Conservation (phyloP, 2,797 vertebrate species). For the Molothrus ater region DNA sequence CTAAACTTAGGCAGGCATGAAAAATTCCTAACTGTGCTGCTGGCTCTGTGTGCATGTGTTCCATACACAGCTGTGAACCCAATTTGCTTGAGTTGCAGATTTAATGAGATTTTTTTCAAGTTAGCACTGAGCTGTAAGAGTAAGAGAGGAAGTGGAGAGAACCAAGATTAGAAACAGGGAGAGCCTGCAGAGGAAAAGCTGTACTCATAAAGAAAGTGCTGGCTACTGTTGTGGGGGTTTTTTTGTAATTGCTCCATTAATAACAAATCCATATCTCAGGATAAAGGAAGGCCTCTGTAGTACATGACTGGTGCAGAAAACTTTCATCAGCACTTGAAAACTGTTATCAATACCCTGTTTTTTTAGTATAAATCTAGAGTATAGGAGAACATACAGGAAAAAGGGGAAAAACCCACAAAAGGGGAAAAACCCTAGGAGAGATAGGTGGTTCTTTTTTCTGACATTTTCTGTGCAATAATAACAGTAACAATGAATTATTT, state of each 20-base stretch:
- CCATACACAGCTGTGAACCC: background rate
- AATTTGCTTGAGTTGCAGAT: conserved; percentile 50
- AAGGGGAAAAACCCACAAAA: background rate
- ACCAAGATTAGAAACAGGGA: conserved; percentile 38
- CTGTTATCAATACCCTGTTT: background rate
- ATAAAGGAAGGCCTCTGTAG: background rate
- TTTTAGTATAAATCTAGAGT: background rate
- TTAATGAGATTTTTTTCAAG: conserved; percentile 32
- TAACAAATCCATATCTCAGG: background rate
- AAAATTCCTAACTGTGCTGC: background rate
- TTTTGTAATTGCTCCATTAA: background rate
- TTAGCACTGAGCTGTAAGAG: conserved; percentile 1
- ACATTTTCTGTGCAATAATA: background rate
- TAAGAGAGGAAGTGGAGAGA: conserved; percentile 42
- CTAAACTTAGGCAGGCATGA: background rate
- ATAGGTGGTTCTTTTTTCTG: background rate
- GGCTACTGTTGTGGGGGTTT: background rate
- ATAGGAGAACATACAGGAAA: background rate
- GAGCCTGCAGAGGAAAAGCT: conserved; percentile 44
- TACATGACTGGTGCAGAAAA: background rate
- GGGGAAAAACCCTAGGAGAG: background rate
- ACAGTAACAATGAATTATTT: background rate
- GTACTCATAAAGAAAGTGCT: conserved; percentile 20
- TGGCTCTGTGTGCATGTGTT: background rate
- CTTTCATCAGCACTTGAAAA: background rate